Conservation (phyloP, 53 echinoderm and acorn worm genomes). For the Echinometra lucunter region DNA sequence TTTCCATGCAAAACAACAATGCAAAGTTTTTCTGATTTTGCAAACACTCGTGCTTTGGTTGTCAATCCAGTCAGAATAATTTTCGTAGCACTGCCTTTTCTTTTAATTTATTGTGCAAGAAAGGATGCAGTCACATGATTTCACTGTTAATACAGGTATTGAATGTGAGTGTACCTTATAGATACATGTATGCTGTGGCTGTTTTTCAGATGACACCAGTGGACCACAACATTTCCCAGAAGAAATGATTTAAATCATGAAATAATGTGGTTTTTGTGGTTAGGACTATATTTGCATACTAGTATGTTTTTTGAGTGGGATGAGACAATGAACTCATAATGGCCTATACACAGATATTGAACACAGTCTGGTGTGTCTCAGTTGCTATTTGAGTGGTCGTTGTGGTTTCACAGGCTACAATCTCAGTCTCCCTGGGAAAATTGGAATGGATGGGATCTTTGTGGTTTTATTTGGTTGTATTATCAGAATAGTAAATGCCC, state of each 20-base stretch:
- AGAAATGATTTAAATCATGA: neutral
- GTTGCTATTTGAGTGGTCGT: neutral
- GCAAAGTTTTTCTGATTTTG: too few relatives aligned
- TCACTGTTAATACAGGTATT: too few relatives aligned
- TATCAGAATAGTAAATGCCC: neutral
- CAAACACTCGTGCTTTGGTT: too few relatives aligned
- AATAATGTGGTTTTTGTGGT: neutral
- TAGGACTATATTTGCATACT: neutral
- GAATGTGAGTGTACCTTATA: too few relatives aligned
- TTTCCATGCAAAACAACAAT: too few relatives aligned
- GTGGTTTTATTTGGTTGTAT: neutral
- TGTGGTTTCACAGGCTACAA: neutral
- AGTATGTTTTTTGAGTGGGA: neutral
- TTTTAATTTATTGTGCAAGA: too few relatives aligned
- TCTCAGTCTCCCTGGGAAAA: conserved; percentile 1
- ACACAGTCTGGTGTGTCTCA: neutral
- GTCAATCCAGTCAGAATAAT: too few relatives aligned
- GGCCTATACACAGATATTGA: neutral
- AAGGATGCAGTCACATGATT: too few relatives aligned
- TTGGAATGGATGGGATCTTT: neutral
- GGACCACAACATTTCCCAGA: neutral
- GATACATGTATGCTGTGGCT: too few relatives aligned
- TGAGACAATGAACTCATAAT: neutral
- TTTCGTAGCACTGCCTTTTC: too few relatives aligned
- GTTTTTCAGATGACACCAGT: too few relatives aligned